These are phyloP conservation scores for Bergia sp. DNA, from an alignment of 92 coral and sea anemone species.

Conservation along the genomic window DNA sequence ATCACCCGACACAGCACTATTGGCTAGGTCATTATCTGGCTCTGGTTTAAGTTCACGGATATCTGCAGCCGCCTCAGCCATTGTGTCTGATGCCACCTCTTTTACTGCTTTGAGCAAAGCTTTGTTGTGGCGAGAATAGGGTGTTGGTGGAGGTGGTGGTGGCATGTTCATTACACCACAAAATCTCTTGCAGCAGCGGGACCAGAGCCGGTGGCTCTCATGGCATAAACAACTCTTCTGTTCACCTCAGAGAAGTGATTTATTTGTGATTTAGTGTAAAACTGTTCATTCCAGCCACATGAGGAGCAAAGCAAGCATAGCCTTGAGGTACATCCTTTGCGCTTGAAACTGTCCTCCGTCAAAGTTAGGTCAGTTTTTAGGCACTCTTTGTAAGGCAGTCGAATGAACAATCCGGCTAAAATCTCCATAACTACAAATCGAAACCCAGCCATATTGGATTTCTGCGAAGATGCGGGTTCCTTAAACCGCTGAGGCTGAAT, in stretches of 20 bases:
- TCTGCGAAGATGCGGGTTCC: constrained; percentile 11
- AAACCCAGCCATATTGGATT: constrained; percentile 39
- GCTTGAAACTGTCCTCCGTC: constrained; percentile 24
- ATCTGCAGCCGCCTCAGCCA: constrained; percentile 38
- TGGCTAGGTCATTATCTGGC: constrained; percentile 10
- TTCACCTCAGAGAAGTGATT: constrained; percentile 21
- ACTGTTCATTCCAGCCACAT: constrained; percentile 41
- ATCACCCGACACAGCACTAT: constrained; percentile 49
- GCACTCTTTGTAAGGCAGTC: constrained; percentile 27
- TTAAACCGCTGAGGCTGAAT: background rate
- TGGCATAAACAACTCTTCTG: constrained; percentile 28
- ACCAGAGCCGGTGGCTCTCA: constrained; percentile 38
- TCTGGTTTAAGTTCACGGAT: constrained; percentile 32
- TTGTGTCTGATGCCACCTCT: constrained; percentile 37
- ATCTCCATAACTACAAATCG: constrained; percentile 43
- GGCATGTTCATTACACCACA: constrained; percentile 17
- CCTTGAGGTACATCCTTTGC: constrained; percentile 47
- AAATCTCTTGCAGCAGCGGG: constrained; percentile 28
- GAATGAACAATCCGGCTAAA: constrained; percentile 28
- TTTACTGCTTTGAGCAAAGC: constrained; percentile 35
- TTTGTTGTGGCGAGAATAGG: constrained; percentile 32
- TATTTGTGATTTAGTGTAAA: constrained; percentile 11
- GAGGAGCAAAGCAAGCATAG: constrained; percentile 39
- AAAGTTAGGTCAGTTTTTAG: background rate
- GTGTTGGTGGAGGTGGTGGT: constrained; percentile 1